These are phyloP conservation scores for Siphamia tubifer DNA, from an alignment of 2,113 vertebrate species.

Conservation along the genomic window DNA sequence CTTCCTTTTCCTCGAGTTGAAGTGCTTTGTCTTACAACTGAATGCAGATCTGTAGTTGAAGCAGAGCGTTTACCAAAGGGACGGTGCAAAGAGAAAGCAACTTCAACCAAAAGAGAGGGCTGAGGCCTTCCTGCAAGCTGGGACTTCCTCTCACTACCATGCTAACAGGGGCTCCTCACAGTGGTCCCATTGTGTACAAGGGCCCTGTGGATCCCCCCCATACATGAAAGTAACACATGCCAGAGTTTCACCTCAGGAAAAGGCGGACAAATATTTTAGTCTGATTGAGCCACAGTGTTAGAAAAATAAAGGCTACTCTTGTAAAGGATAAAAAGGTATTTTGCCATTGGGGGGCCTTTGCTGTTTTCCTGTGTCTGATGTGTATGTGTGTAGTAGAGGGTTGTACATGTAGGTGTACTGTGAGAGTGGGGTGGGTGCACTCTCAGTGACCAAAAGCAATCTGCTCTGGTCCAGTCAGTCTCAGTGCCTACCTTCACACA, in stretches of 20 bases:
- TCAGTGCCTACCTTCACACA: slow-evolving; percentile 81
- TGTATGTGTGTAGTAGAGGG: slow-evolving; percentile 32
- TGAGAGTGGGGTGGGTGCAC: slow-evolving; percentile 56
- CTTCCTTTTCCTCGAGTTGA: not conserved
- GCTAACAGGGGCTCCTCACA: slow-evolving; percentile 76
- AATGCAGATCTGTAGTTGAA: slow-evolving; percentile 3
- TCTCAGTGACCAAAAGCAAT: slow-evolving; percentile 78
- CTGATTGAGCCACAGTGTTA: slow-evolving; percentile 64
- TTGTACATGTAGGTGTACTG: slow-evolving; percentile 40
- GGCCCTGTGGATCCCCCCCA: slow-evolving; percentile 58
- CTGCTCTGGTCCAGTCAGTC: slow-evolving; percentile 69
- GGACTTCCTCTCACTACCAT: slow-evolving; percentile 74
- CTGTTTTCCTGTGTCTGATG: slow-evolving; percentile 41
- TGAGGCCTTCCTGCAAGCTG: slow-evolving; percentile 63
- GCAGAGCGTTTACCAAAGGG: not conserved
- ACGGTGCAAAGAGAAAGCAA: slow-evolving; percentile 45
- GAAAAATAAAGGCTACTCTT: slow-evolving; percentile 64
- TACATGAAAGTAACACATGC: slow-evolving; percentile 77
- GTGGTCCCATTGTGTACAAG: slow-evolving; percentile 78
- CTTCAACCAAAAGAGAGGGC: slow-evolving; percentile 28
- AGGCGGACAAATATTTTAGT: slow-evolving; percentile 74
- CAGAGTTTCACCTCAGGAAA: slow-evolving; percentile 74
- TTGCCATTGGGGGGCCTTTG: slow-evolving; percentile 42
- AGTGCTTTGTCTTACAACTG: not conserved
- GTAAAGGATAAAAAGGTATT: slow-evolving; percentile 60